Percentiles rank a stretch among this genome's conserved stretches.
phyloP scores from a whole-genome alignment of 2,888 invertebrate species.

The Drosophila rubida region DNA sequence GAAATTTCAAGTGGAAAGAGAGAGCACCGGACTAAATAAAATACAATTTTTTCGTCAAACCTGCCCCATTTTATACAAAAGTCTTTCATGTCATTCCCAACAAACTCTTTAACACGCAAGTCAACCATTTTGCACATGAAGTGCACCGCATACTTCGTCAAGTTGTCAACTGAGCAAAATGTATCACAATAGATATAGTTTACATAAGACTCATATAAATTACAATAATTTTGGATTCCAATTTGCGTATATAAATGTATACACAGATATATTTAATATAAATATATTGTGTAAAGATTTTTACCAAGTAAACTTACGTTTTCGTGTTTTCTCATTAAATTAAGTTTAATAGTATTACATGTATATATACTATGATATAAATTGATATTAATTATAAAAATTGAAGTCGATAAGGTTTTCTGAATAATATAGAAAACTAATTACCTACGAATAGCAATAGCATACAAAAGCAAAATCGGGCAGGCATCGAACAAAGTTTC shows the following conservation, averaged over 20 bases:
- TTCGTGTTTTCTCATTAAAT: too few relatives aligned
- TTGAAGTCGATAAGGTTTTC: too few relatives aligned
- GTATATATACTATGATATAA: too few relatives aligned
- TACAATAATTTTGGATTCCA: not conserved
- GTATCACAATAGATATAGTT: not conserved
- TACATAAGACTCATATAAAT: not conserved
- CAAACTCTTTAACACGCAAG: slow-evolving; percentile 59
- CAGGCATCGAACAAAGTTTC: not conserved
- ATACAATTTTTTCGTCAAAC: slow-evolving; percentile 33
- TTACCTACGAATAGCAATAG: too few relatives aligned
- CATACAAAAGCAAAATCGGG: too few relatives aligned
- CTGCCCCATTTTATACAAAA: slow-evolving; percentile 55
- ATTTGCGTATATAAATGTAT: slow-evolving; percentile 16
- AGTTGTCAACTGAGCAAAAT: slow-evolving; percentile 81
- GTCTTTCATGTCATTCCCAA: slow-evolving; percentile 61
- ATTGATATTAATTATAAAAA: too few relatives aligned
- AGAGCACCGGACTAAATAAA: not conserved
- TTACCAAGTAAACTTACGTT: slow-evolving; percentile 16
- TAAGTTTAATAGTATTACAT: too few relatives aligned
- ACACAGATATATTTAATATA: slow-evolving; percentile 59
- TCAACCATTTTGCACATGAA: slow-evolving; percentile 68
- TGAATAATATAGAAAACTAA: too few relatives aligned
- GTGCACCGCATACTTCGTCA: slow-evolving; percentile 74
- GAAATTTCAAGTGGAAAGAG: slow-evolving; percentile 17
- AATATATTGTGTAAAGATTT: slow-evolving; percentile 51